Evolutionary conservation across 2,113 vertebrate species (phyloP).

Genomic region (Thalassarche chlororhynchos): DNA sequence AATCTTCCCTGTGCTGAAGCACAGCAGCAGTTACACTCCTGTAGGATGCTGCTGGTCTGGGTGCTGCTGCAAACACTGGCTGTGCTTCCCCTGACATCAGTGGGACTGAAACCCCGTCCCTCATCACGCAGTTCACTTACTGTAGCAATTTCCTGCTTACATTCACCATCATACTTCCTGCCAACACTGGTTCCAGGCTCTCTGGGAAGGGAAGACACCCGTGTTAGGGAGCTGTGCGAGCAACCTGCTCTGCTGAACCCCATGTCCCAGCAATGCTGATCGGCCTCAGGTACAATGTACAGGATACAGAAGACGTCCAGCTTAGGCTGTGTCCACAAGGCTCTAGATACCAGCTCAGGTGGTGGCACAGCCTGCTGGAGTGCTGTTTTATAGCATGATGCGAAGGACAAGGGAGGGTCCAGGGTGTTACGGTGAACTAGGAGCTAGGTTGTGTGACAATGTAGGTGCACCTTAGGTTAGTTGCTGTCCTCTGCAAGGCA

Average conservation of each 20-base stretch:
- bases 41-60: background rate
- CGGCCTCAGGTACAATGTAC: fast-evolving
- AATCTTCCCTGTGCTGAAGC: background rate
- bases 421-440: too few relatives aligned
- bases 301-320: background rate
- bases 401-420: background rate
- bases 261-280: background rate
- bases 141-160: background rate
- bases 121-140: background rate
- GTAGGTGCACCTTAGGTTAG: background rate
- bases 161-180: background rate
- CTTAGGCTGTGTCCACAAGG: background rate
- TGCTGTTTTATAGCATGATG: background rate
- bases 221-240: background rate
- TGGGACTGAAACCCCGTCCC: background rate
- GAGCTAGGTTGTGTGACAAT: background rate
- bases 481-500: background rate
- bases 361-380: background rate
- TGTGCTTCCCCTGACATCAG: background rate
- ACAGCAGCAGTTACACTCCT: background rate
- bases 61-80: background rate
- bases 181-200: background rate
- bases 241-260: background rate
- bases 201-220: background rate
- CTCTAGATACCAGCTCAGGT: background rate